phyloP scores from a whole-genome alignment of 2,888 invertebrate genomes.

The Stenotaenia linearis region DNA sequence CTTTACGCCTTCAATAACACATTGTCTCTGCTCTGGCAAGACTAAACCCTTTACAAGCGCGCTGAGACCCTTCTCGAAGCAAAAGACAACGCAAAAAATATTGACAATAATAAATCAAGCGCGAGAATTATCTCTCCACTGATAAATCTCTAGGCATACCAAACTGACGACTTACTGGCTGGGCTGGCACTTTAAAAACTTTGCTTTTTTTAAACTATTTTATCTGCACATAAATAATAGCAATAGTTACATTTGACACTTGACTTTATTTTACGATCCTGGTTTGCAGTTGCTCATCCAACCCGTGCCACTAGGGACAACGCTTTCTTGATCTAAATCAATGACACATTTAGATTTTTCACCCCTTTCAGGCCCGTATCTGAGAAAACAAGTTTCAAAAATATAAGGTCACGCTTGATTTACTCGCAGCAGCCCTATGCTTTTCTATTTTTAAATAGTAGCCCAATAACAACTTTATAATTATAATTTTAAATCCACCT shows the following conservation, averaged over 20 bases:
- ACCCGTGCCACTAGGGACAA: conserved; percentile 8
- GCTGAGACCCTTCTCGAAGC: not conserved
- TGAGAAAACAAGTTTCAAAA: not conserved
- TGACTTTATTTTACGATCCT: conserved; percentile 9
- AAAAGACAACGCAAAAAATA: not conserved
- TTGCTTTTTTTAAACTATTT: conserved; percentile 21
- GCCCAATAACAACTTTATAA: not conserved
- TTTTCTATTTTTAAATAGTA: not conserved
- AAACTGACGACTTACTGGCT: not conserved
- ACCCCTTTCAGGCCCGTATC: not conserved
- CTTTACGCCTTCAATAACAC: not conserved
- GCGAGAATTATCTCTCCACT: not conserved
- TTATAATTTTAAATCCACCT: not conserved
- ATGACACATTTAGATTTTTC: conserved; percentile 24
- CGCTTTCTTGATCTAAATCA: conserved; percentile 11
- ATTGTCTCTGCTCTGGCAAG: conserved; percentile 2
- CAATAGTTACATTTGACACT: conserved; percentile 26
- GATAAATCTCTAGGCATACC: conserved; percentile 10
- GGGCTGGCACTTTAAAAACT: not conserved
- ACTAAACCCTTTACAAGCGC: not conserved
- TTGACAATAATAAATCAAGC: not conserved
- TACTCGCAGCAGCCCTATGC: not conserved
- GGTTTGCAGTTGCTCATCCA: conserved; percentile 20
- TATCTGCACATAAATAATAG: conserved; percentile 14
- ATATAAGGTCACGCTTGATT: not conserved